Evolutionary conservation across 2,888 invertebrate genomes (phyloP).

Genomic region (Cactoblastis cactorum): DNA sequence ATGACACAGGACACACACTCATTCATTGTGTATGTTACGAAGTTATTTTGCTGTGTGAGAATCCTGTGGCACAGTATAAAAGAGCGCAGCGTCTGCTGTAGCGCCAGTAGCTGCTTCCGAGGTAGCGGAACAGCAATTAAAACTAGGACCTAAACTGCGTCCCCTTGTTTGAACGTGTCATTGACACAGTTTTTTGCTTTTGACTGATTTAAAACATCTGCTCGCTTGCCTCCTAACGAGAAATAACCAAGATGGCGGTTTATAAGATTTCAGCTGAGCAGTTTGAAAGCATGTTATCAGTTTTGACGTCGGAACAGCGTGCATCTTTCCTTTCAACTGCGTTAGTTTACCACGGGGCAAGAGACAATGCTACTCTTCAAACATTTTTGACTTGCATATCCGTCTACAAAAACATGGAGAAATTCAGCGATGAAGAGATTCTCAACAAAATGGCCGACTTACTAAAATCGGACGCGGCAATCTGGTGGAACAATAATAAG

Average conservation of each 20-base stretch:
- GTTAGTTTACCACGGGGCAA: not conserved
- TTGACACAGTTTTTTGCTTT: not conserved
- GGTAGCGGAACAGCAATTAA: not conserved
- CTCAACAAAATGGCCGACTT: not conserved
- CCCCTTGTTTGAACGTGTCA: not conserved
- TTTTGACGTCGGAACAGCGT: not conserved
- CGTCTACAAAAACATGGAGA: not conserved
- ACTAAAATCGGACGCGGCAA: not conserved
- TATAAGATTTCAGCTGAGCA: not conserved
- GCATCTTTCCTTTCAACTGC: not conserved
- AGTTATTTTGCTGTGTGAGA: not conserved
- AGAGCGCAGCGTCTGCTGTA: not conserved
- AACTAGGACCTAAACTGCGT: not conserved
- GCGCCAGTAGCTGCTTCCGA: not conserved
- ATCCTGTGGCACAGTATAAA: not conserved
- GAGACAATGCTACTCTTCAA: not conserved
- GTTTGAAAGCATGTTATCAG: not conserved
- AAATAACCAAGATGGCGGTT: not conserved
- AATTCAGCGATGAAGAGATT: not conserved
- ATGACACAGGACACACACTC: not conserved
- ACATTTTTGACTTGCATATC: not conserved
- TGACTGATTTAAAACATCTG: too few relatives aligned
- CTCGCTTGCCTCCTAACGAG: not conserved
- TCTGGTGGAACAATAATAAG: not conserved
- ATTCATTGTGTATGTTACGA: not conserved